Evolutionary conservation across 2,888 invertebrate genomes (phyloP), one percentile per base, ranked within the genome.

Genomic region (Maniola hyperantus): DNA sequence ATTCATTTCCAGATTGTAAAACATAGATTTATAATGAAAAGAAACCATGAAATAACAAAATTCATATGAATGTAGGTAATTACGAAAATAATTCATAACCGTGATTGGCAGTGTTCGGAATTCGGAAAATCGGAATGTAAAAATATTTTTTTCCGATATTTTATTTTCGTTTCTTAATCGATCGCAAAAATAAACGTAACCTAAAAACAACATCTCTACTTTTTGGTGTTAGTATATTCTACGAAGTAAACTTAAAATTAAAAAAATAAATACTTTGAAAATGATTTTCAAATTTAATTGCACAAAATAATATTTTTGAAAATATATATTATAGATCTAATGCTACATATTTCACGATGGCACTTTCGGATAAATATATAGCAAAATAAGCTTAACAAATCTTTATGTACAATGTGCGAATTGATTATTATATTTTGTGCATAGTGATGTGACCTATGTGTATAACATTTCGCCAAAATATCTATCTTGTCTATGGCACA

Each of bases 181-280:
- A 65, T 65, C 65, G 62, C 66, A 69, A 59, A 63, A 65, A 44
- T 48, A 65, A 65, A 58, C 50, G 55, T 71, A 71, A 71, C 71
- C 82, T 83, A 77, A 78, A 75, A 73, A 66, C 63, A 69, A 70
- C 67, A 69, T 78, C 77, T 77, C 83, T 86, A 89, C 81, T 91
- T 86, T 91, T 91, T 91, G 91, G 91, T 91, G 91, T 91, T 91
- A 91, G 91, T 91, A 88, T 57, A 79, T 2, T 26, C 83, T 87
- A 85, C 79, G 82, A 78, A 84, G 86, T 79, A 83, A 82, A 79
- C 79, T 82, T 82, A 82, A 71, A 66, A 75, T 79, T 74, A 80
- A 81, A 81, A 79, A 84, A 90, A 89, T 89, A 88, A 85, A 85
- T 85, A 82, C 72, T 77, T 84, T 85, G 85, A 84, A 83, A 84